A percentile compares a stretch with the other conserved stretches of the same genome.
These are phyloP conservation scores for Scaptodrosophila lebanonensis DNA, from an alignment of 1,140 invertebrate genomes.

Conservation along the genomic window DNA sequence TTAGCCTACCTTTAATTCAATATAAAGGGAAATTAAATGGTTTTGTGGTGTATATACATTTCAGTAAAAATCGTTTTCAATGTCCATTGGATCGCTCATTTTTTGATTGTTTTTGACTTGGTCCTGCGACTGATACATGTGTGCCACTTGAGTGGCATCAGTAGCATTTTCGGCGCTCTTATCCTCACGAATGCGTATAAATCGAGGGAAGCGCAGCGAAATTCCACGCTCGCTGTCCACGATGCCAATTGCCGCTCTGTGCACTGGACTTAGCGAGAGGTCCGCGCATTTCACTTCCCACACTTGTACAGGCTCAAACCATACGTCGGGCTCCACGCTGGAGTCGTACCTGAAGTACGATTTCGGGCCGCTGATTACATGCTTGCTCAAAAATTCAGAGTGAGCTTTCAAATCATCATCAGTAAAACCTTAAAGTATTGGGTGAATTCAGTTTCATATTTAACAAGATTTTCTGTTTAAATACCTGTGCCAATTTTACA, in stretches of 20 bases:
- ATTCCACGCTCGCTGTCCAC: constrained; percentile 96
- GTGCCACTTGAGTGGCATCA: constrained; percentile 89
- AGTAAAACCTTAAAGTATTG: constrained; percentile 81
- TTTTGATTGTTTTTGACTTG: constrained; percentile 89
- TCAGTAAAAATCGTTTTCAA: constrained; percentile 61
- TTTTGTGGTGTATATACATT: no score
- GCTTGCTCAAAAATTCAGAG: constrained; percentile 87
- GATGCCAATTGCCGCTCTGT: constrained; percentile 92
- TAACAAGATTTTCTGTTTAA: not conserved
- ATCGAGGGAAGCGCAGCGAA: constrained; percentile 96
- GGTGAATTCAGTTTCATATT: not conserved
- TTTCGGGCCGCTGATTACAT: constrained; percentile 85
- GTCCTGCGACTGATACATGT: constrained; percentile 92
- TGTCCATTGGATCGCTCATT: constrained; percentile 27
- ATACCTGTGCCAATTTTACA: constrained; percentile 95
- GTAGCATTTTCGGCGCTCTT: constrained; percentile 96
- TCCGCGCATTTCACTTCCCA: constrained; percentile 99
- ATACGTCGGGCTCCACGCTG: constrained; percentile 91
- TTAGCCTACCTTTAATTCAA: no score
- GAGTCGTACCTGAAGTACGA: constrained; percentile 92
- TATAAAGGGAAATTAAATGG: no score
- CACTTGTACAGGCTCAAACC: constrained; percentile 95
- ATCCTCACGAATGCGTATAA: constrained; percentile 94
- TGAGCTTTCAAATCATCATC: constrained; percentile 93
- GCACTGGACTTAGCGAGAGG: constrained; percentile 96